phyloP scores from a whole-genome alignment of 2,888 invertebrate genomes.

The Andricus quercusramuli region DNA sequence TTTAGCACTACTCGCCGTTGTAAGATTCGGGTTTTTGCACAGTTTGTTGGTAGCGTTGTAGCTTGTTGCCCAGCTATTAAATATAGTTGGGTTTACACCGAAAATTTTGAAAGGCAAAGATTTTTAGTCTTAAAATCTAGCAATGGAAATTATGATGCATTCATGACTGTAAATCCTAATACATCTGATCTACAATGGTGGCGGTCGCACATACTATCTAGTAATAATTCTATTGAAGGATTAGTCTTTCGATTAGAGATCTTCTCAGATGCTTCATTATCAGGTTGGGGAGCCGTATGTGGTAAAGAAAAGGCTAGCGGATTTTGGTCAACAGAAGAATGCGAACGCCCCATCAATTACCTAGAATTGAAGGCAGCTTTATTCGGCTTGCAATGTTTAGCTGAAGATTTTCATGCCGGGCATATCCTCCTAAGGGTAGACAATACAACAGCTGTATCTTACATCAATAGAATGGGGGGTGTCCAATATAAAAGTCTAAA shows the following conservation, averaged over 20 bases:
- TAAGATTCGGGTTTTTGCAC: conserved; percentile 45
- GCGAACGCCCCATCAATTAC: conserved; percentile 46
- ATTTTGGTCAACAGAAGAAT: conserved; percentile 44
- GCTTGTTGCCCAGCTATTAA: conserved; percentile 46
- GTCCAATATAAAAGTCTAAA: conserved; percentile 44
- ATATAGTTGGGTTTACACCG: conserved; percentile 44
- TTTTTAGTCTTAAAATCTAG: conserved; percentile 9
- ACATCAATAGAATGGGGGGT: conserved; percentile 50
- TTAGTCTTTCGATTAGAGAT: conserved; percentile 43
- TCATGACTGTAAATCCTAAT: conserved; percentile 5
- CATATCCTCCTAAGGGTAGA: conserved; percentile 48
- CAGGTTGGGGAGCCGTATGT: conserved; percentile 49
- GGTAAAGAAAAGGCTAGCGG: conserved; percentile 42
- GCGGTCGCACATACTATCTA: conserved; percentile 4
- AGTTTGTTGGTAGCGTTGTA: conserved; percentile 42
- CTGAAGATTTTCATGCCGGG: conserved; percentile 30
- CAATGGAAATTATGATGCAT: conserved; percentile 31
- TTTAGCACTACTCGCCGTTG: conserved; percentile 20
- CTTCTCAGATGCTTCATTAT: conserved; percentile 53
- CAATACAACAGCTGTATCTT: conserved; percentile 52
- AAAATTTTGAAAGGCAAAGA: conserved; percentile 45
- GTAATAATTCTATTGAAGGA: conserved; percentile 40
- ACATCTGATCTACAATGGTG: conserved; percentile 44
- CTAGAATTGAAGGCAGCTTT: conserved; percentile 51
- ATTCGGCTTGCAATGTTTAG: conserved; percentile 54